These are phyloP conservation scores for Gymnodraco acuticeps DNA, from an alignment of 2,797 vertebrate genomes.

Conservation along the genomic window DNA sequence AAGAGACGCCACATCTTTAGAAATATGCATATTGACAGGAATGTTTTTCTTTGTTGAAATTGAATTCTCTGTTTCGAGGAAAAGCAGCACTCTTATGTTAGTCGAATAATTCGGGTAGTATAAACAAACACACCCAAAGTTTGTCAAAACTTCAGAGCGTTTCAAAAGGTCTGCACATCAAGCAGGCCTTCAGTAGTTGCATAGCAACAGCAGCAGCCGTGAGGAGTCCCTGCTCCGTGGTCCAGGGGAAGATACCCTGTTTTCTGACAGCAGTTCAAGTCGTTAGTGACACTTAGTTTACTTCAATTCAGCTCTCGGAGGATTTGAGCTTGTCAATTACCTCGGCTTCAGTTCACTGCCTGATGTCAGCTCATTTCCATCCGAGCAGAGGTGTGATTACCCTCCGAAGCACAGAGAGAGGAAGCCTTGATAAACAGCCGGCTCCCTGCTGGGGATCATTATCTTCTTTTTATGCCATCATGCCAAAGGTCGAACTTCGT, in stretches of 20 bases:
- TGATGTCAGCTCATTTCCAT: conserved; percentile 69
- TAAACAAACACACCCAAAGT: not conserved
- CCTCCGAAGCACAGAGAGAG: conserved; percentile 61
- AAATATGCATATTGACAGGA: too few relatives aligned
- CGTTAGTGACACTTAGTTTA: conserved; percentile 50
- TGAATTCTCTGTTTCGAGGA: too few relatives aligned
- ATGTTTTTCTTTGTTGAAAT: too few relatives aligned
- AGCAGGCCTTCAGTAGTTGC: conserved; percentile 14
- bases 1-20: too few relatives aligned
- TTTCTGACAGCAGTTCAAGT: conserved; percentile 29
- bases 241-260: not conserved
- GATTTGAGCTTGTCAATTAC: conserved; percentile 46
- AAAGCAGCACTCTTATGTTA: too few relatives aligned
- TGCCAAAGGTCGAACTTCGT: conserved; percentile 69
- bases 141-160: not conserved
- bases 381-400: conserved; percentile 63
- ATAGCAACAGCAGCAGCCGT: conserved; percentile 39
- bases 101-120: too few relatives aligned
- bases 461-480: conserved; percentile 55
- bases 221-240: not conserved
- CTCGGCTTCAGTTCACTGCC: conserved; percentile 63
- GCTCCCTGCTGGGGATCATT: conserved; percentile 71
- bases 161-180: not conserved
- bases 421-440: conserved; percentile 63
- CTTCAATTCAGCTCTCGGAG: conserved; percentile 43